A percentile compares a stretch with the other conserved stretches of the same genome.
These are phyloP conservation scores for Illadopsis cleaveri DNA, from an alignment of 2,113 vertebrate genomes.

Conservation along the genomic window DNA sequence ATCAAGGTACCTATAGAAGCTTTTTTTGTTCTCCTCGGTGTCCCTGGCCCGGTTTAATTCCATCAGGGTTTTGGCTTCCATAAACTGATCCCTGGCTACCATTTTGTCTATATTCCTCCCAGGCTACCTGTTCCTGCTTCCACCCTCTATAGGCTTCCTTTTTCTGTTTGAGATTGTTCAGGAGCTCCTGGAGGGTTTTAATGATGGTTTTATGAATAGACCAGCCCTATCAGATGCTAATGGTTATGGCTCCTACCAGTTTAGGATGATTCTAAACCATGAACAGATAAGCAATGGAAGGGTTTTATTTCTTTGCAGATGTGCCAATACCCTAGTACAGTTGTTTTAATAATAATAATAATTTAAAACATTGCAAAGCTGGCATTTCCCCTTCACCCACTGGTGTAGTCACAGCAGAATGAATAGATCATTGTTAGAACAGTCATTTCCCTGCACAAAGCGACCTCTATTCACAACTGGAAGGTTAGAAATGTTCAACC, in stretches of 20 bases:
- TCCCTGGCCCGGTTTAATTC: background rate
- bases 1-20: background rate
- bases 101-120: background rate
- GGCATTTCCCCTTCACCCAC: conserved; percentile 26
- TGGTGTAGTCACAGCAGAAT: conserved; percentile 42
- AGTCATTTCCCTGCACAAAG: conserved; percentile 28
- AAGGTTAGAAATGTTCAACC: conserved; percentile 37
- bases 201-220: background rate
- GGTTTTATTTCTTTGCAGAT: conserved; percentile 5
- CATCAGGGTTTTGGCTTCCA: background rate
- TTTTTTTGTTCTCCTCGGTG: background rate
- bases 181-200: background rate
- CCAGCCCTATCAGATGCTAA: background rate
- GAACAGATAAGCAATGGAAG: background rate
- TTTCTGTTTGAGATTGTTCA: background rate
- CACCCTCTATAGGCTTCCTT: background rate
- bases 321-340: background rate
- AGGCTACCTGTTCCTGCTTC: background rate
- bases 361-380: conserved; percentile 25
- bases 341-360: conserved; percentile 15
- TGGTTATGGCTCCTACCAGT: background rate
- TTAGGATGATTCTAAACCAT: background rate
- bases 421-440: conserved; percentile 58
- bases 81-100: background rate
- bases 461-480: conserved; percentile 25